phyloP scores from a whole-genome alignment of 2,113 vertebrate genomes.

The Sterrhoptilus dennistouni region DNA sequence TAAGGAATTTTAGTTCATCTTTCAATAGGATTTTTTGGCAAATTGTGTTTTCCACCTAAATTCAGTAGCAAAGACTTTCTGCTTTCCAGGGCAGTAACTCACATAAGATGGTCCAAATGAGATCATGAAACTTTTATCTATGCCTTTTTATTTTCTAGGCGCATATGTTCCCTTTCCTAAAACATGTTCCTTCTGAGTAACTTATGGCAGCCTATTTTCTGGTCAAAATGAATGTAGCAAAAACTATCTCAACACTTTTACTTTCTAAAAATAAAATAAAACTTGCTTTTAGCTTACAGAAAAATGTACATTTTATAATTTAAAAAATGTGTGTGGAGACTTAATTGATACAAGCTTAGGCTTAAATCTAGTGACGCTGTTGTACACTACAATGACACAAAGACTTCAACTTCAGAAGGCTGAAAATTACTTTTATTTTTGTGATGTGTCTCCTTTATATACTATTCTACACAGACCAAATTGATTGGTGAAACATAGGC shows the following conservation, averaged over 20 bases:
- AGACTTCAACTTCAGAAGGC: no score
- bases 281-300: background rate
- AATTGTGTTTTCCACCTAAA: background rate
- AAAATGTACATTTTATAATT: background rate
- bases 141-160: background rate
- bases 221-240: background rate
- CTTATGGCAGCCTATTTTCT: background rate
- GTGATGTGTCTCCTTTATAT: no score
- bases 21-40: background rate
- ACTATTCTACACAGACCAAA: no score
- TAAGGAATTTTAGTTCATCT: background rate
- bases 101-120: background rate
- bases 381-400: no score
- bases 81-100: slow-evolving; percentile 4
- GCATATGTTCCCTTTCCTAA: slow-evolving; percentile 4
- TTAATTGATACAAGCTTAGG: background rate
- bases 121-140: background rate
- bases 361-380: background rate
- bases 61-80: slow-evolving; percentile 1
- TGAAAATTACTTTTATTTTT: no score
- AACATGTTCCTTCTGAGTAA: background rate
- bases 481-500: no score
- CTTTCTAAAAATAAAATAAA: background rate
- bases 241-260: background rate
- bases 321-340: background rate